Conservation (phyloP, 2,113 vertebrate species). For the Chinchilla lanigera region DNA sequence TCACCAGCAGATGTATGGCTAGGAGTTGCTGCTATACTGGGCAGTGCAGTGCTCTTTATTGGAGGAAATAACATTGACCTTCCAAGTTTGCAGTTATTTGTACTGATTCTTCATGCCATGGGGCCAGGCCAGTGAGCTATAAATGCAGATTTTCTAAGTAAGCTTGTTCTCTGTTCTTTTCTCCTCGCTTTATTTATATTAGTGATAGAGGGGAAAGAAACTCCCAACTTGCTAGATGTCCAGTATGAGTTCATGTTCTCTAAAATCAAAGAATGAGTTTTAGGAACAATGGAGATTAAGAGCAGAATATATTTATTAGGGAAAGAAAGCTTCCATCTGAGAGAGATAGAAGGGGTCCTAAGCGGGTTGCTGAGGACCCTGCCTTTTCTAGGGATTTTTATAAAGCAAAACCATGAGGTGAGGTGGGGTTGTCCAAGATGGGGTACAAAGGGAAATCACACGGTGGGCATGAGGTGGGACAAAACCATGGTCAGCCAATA, state of each 20-base stretch:
- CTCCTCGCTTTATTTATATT: neutral
- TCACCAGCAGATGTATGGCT: neutral
- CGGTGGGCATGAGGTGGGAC: neutral
- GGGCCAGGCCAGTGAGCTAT: neutral
- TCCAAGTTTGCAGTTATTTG: neutral
- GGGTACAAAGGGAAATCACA: neutral
- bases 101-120: rapidly evolving
- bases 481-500: neutral
- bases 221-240: neutral
- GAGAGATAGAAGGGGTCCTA: neutral
- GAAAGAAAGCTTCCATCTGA: neutral
- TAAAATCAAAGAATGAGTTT: neutral
- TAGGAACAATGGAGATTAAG: neutral
- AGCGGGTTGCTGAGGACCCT: neutral
- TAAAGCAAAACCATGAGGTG: neutral
- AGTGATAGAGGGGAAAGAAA: neutral
- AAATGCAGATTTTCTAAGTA: neutral
- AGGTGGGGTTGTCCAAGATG: neutral
- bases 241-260: neutral
- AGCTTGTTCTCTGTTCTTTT: neutral
- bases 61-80: neutral
- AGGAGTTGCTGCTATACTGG: neutral
- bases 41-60: neutral
- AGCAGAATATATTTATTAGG: neutral
- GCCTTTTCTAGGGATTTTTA: neutral